Evolutionary conservation across 2,888 invertebrate genomes (phyloP), one percentile per base, ranked within the genome.

Genomic region (Drosophila peninsularis): DNA sequence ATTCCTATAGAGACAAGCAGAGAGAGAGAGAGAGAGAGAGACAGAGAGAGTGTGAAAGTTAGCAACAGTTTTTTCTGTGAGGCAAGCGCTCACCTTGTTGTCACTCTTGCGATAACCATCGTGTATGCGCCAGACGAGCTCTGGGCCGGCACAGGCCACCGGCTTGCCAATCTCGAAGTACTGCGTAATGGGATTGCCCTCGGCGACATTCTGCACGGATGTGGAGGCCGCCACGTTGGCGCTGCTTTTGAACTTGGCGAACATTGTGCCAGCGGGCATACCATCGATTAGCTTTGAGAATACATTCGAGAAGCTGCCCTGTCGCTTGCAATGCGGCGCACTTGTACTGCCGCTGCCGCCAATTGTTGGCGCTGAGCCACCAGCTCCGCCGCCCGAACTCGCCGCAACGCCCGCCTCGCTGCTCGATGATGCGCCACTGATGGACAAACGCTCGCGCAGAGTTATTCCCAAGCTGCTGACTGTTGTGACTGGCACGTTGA

Each of bases 81-180:
- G n/a, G 13, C 27, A 5, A 5, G 88, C 27, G 88, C 94, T 94
- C 92, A 98, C 98, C 96, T 96, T 96, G 82, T 96, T 96, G 90
- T 98, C 98, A 75, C 95, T 95, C 92, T 97, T 97, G 82, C 97
- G 94, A 90, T 95, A 95, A 1, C 97, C 98, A 82, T 98, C 98
- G 92, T 97, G 96, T 74, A 98, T 96, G 90, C 96, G 96, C 98
- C 98, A 98, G 50, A 97, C 95, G 78, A 97, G 94, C 87, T 98
- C 98, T 0, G 98, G 98, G 0, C 98, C 98, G 55, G 96, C 96
- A 78, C 91, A 92, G 2, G 96, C 96, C 65, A 95, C 95, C 90
- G 96, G 96, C 88, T 96, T 96, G 57, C 97, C 97, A 76, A 98
- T 95, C 82, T 97, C 97, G 92, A 96, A 98, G 93, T 95, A 96